Evolutionary conservation across 2,113 vertebrate species (phyloP).

Genomic region (Orthonyx spaldingii): DNA sequence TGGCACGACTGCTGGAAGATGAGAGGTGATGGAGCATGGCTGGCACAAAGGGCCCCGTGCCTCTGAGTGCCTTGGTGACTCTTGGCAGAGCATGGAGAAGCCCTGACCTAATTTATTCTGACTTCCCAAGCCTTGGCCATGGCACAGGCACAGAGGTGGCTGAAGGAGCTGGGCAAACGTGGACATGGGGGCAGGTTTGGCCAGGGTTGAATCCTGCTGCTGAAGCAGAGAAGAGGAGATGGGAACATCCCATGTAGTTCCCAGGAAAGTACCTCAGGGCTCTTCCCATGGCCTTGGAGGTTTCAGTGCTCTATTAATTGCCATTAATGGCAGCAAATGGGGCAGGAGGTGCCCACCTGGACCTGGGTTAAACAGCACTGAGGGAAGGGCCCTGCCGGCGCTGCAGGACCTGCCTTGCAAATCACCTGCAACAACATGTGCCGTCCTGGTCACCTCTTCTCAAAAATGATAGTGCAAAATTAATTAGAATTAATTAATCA

Average conservation of each 20-base stretch:
- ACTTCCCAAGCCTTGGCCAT: background rate
- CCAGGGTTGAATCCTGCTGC: background rate
- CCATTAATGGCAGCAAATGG: background rate
- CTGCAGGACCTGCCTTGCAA: conserved; percentile 3
- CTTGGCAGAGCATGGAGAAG: background rate
- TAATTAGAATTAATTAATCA: conserved; percentile 64
- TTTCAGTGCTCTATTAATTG: background rate
- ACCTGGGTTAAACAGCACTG: fast-evolving
- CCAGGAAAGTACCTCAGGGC: background rate
- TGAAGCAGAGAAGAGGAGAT: background rate
- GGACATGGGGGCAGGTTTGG: background rate
- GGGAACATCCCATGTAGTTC: background rate
- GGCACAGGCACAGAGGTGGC: background rate
- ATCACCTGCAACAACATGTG: conserved; percentile 23
- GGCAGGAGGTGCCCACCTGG: background rate
- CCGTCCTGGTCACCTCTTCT: conserved; percentile 31
- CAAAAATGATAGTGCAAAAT: conserved; percentile 40
- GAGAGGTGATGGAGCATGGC: background rate
- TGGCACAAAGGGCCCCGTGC: background rate
- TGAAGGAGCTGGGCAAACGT: fast-evolving
- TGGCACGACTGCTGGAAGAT: background rate
- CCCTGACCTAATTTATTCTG: background rate
- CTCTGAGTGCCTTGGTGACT: background rate
- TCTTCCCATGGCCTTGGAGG: background rate
- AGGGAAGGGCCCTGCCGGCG: background rate